Base-by-base conservation (phyloP, 1,140 invertebrate species). In the Lamellibrachia luymesi region DNA sequence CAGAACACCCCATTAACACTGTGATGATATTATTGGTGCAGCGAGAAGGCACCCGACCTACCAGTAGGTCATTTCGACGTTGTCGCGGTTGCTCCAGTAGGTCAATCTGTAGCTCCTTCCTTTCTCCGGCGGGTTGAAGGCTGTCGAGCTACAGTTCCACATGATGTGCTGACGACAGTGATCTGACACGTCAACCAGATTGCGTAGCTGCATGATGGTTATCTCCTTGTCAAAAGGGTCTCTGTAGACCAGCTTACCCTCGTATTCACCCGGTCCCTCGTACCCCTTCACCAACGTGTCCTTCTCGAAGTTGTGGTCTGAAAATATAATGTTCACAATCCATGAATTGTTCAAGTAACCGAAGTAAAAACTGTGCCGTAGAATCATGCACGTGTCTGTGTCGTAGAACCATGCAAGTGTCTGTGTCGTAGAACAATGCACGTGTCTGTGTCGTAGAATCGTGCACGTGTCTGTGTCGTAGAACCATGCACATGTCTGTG, bases 101-200 rank as follows among this genome's bases (percentile, higher is more conserved):
- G 91, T 91, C 13, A 91, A n/a, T 25, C 17, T 51, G 51, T 91
- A 50, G 91, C 10, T 51, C 91, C 17, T 91, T 13, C 91, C 91
- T 13, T 91, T 2, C 22, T 4, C 91, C 51, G 13, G 51, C 17
- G 49, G 91, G 27, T 92, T 93, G 89, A 93, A 49, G 89, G 64
- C 89, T 13, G 92, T 89, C n/a, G 27, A 89, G 6, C 27, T 90
- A 50, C 92, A 93, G 2, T n/a, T 38, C 92, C 92, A 93, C 10
- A 13, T 89, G 92, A 93, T 93, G 64, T 89, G 89, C 80, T 93
- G 92, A 13, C 49, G 56, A 90, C 92, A 93, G n/a, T 49, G 38
- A 2, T n/a, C 80, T 8, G 92, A 93, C 49, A 4, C 38, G 49
- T 93, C 92, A 2, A 93, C 89, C 52, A 93, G 8, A 38, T 80